Base-by-base conservation (phyloP, 1,140 invertebrate species). In the Ostrea denselamellosa region DNA sequence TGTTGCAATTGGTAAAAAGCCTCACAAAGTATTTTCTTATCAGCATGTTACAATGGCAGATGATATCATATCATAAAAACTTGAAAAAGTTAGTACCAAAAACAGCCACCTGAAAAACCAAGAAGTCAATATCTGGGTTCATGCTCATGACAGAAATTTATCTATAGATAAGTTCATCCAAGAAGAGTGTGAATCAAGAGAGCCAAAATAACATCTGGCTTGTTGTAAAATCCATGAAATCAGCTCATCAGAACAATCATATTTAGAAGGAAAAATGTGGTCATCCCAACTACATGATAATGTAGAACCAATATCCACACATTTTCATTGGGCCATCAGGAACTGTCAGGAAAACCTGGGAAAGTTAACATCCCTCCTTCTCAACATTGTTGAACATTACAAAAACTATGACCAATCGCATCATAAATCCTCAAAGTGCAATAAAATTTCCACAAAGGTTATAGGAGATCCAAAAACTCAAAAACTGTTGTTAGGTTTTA, bases 181-280 rank as follows among this genome's bases (percentile, higher is more conserved):
- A 54, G 86, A 87, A 3, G 28, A 83, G 9, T 58, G 22, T 14
- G 14, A 54, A 9, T 17, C n/a, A 7, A n/a, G 9, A 51, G 9
- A 88, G 85, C 25, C 87, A 88, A 56, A 85, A 81, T 85, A 62
- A 85, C 44, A 85, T 5, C 83, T 52, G 86, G 34, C 86, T 84
- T 87, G 25, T 19, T n/a, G 83, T 84, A 0, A 84, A 87, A 56
- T 25, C 51, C 34, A 22, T 88, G 22, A 85, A 88, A 88, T 56
- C 83, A 58, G n/a, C 85, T 86, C 85, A 19, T n/a, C 62, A 17
- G 65, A 62, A 52, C 19, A 62, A 71, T 28, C 58, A 9, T 82
- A 82, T n/a, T 12, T 56, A 14, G 54, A 82, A 82, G 83, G 85
- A 8, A 68, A 86, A 17, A 44, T 58, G 0, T 62, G 53, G 85